Base-by-base conservation (phyloP, 2,113 vertebrate species). In the Phalacrocorax aristotelis region DNA sequence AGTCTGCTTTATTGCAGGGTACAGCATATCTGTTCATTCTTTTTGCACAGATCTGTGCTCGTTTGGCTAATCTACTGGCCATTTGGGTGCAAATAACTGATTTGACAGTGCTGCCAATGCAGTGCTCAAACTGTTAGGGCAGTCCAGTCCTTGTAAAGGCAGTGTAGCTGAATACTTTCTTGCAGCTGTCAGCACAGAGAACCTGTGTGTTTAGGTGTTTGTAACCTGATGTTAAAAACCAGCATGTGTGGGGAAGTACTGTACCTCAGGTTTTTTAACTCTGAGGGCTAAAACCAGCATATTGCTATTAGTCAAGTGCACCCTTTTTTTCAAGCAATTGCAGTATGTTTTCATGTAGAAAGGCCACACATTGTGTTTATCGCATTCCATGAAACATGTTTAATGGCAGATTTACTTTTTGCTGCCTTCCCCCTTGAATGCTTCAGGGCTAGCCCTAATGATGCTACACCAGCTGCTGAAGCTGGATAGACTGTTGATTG, bases 151-250 rank as follows among this genome's bases (percentile, higher is more conserved):
- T 42, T 87, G 74, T 21, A 49, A 54, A 75, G 55, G 48, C 87
- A 71, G 29, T 9, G n/a, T 44, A 75, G 60, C 57, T 0, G 0
- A 79, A 74, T 54, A 23, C 27, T 93, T 85, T 36, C 64, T 83
- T 9, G 15, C 69, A 95, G 51, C 61, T 91, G 42, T 58, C 90
- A 89, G 87, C 77, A 60, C 61, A 76, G 74, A 69, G 74, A 87
- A 83, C 16, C 32, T 29, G 42, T 48, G 52, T 38, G 38, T 77
- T 93, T 46, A 81, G 69, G 29, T 88, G 60, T 93, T 79, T 91
- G 84, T 84, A 89, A 87, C 30, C 61, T 64, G 48, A 84, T 84
- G 55, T 91, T 75, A 57, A 85, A 95, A 96, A 68, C 44, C 90
- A 91, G 92, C 62, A 21, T 29, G 49, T 69, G 58, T 57, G 65